Percentiles rank a stretch among this genome's conserved stretches.
Conservation (phyloP, 2,888 invertebrate genomes). For the Graphium colonna region DNA sequence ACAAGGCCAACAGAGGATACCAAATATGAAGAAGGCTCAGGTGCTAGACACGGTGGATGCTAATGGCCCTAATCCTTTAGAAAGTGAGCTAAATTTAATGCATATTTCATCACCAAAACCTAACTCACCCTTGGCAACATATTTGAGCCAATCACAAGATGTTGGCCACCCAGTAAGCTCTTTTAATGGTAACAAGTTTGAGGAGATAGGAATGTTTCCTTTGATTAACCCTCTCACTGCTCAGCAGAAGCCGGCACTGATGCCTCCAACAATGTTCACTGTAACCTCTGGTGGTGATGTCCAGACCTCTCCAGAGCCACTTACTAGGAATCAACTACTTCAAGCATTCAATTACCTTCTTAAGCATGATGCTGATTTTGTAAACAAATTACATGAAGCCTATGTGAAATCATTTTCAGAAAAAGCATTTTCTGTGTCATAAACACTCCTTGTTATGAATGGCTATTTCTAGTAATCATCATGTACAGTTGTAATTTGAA, state of each 20-base stretch:
- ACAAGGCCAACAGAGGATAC: slow-evolving; percentile 58
- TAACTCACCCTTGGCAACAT: slow-evolving; percentile 78
- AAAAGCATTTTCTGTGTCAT: slow-evolving; percentile 73
- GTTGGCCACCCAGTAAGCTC: slow-evolving; percentile 54
- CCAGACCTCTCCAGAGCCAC: slow-evolving; percentile 82
- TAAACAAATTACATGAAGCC: slow-evolving; percentile 93
- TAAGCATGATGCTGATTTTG: slow-evolving; percentile 92
- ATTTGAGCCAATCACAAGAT: slow-evolving; percentile 74
- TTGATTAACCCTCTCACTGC: slow-evolving; percentile 57
- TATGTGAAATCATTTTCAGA: slow-evolving; percentile 93
- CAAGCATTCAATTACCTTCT: slow-evolving; percentile 93
- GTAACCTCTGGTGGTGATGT: slow-evolving; percentile 75
- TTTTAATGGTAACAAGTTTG: slow-evolving; percentile 57
- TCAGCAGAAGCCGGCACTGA: slow-evolving; percentile 85
- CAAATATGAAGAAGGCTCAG: slow-evolving; percentile 52
- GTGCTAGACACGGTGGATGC: slow-evolving; percentile 50
- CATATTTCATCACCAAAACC: slow-evolving; percentile 76
- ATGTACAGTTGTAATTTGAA: slow-evolving; percentile 76
- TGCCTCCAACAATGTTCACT: slow-evolving; percentile 93
- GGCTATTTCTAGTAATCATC: slow-evolving; percentile 48
- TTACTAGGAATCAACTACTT: slow-evolving; percentile 92
- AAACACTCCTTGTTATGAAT: slow-evolving; percentile 51
- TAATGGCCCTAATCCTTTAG: slow-evolving; percentile 66
- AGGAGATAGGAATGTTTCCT: slow-evolving; percentile 53
- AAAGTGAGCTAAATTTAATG: slow-evolving; percentile 77